Conservation (phyloP, 2,113 vertebrate species). For the Pedionomus torquatus region DNA sequence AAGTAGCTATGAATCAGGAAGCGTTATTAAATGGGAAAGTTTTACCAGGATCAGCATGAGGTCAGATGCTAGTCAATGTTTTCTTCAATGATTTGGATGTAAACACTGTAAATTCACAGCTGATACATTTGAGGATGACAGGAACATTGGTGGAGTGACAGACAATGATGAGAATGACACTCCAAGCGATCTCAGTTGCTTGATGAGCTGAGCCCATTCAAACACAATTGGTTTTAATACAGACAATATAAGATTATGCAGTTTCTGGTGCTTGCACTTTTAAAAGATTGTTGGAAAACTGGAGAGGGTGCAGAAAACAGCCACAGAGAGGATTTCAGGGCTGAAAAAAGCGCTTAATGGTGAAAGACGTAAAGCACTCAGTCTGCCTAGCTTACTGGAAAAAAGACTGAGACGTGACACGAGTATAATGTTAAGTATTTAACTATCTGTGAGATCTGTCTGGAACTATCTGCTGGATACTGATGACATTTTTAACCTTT, state of each 20-base stretch:
- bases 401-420: constrained; percentile 21
- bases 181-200: constrained; percentile 29
- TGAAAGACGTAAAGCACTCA: constrained; percentile 35
- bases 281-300: not conserved
- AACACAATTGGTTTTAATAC: constrained; percentile 53
- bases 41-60: constrained; percentile 39
- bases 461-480: constrained; percentile 18
- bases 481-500: not conserved
- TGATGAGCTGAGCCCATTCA: constrained; percentile 59
- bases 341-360: constrained; percentile 40
- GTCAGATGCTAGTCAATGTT: constrained; percentile 46
- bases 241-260: not conserved
- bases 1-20: constrained; percentile 57
- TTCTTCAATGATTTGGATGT: constrained; percentile 34
- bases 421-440: not conserved
- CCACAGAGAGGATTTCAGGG: constrained; percentile 14
- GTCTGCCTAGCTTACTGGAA: constrained; percentile 28
- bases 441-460: not conserved
- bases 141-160: constrained; percentile 40
- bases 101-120: constrained; percentile 56
- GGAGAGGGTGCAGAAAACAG: constrained; percentile 26
- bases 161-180: constrained; percentile 35
- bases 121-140: constrained; percentile 48
- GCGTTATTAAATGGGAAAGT: not conserved
- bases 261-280: constrained; percentile 4